Percentiles rank a stretch among this genome's conserved stretches.
Evolutionary conservation across 2,888 invertebrate genomes (phyloP).

Genomic region (Homarus gammarus): DNA sequence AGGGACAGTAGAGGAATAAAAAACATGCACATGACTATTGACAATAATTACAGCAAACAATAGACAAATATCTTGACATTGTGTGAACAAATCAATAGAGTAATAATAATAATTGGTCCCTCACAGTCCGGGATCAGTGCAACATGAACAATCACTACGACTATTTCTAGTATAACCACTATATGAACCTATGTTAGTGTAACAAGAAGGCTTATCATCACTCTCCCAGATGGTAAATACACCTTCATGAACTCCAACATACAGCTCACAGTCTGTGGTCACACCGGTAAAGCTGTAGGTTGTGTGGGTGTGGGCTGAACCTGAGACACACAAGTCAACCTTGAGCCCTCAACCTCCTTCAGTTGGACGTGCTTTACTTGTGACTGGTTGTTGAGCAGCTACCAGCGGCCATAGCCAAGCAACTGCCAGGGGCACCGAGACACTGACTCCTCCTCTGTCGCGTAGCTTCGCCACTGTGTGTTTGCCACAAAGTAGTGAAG

Average conservation of each 20-base stretch:
- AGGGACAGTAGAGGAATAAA: neutral
- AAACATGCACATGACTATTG: neutral
- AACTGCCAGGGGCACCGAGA: slow-evolving; percentile 28
- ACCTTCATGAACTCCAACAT: slow-evolving; percentile 27
- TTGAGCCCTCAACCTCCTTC: slow-evolving; percentile 56
- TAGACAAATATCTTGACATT: neutral
- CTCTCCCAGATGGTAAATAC: neutral
- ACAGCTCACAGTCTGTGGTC: slow-evolving; percentile 18
- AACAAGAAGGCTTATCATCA: slow-evolving; percentile 10
- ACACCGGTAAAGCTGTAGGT: slow-evolving; percentile 33
- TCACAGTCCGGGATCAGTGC: neutral
- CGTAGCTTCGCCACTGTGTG: neutral
- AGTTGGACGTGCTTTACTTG: slow-evolving; percentile 58
- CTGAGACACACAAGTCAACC: slow-evolving; percentile 57
- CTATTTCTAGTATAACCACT: neutral
- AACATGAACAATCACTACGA: slow-evolving; percentile 5
- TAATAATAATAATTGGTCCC: too few species aligned
- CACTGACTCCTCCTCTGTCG: slow-evolving; percentile 6
- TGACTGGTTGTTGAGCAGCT: slow-evolving; percentile 54
- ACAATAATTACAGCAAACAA: neutral
- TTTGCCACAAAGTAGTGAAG: slow-evolving; percentile 1
- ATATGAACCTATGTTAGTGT: slow-evolving; percentile 21
- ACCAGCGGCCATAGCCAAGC: slow-evolving; percentile 49
- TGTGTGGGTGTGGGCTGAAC: slow-evolving; percentile 52
- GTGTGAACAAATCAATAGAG: neutral